phyloP scores from a whole-genome alignment of 2,797 vertebrate species.

The Margarornis squamiger region DNA sequence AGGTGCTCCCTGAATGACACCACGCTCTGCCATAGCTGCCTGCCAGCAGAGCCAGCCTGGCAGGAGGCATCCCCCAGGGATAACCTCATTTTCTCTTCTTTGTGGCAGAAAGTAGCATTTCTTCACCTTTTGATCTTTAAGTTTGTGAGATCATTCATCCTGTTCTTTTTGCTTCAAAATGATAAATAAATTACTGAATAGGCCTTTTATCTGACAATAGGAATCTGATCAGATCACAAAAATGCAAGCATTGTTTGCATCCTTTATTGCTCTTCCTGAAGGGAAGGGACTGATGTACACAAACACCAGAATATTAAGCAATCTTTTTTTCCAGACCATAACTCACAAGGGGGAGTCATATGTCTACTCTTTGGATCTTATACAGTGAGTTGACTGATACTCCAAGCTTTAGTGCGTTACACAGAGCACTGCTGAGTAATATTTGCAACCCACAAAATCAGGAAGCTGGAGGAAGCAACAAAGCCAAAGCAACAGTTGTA shows the following conservation, averaged over 20 bases:
- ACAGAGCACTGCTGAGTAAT: neutral
- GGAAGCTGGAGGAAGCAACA: neutral
- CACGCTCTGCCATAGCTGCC: neutral
- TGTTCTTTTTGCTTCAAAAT: neutral
- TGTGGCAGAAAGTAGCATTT: neutral
- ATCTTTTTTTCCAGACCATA: conserved; percentile 11
- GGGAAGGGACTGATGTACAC: neutral
- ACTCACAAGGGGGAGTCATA: conserved; percentile 54
- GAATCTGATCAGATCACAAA: conserved; percentile 12
- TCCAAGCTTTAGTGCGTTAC: neutral
- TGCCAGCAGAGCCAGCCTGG: neutral
- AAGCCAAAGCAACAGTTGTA: neutral
- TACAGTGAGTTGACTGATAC: neutral
- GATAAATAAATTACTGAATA: neutral
- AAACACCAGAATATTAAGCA: neutral
- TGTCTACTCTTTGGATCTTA: conserved; percentile 39
- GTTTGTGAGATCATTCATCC: neutral
- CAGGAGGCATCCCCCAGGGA: neutral
- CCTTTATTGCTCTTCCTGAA: neutral
- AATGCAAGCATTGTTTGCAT: neutral
- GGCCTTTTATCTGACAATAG: neutral
- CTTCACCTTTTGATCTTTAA: neutral
- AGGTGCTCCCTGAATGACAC: neutral
- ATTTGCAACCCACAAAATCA: neutral
- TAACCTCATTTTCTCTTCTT: neutral